Evolutionary conservation across 2,888 invertebrate species (phyloP), one percentile per base, ranked within the genome.

Genomic region (Iphiclides podalirius): DNA sequence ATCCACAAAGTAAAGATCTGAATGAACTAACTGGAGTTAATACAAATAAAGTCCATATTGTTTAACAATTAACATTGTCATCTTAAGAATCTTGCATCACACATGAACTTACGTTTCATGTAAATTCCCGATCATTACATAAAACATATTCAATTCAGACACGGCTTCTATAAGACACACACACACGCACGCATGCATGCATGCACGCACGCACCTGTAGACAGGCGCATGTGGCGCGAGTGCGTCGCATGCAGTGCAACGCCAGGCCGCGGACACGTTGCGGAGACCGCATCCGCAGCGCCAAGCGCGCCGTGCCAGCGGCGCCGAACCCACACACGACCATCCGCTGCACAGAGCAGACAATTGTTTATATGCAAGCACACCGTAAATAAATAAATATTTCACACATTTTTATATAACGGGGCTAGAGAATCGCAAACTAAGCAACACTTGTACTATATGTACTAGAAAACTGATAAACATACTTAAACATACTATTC

Each of bases 181-280:
- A 31, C 31, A 12, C 31, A 31, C 31, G n/a, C 31, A 11, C 31
- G n/a, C 11, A 8, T 12, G 31, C n/a, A 28, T 2, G 28, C 28
- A 28, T 9, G 28, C 28, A 6, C 28, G n/a, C 28, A 28, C n/a
- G n/a, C 28, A 14, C 83, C 81, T 87, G 77, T 81, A 89, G 47
- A 89, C 89, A 12, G 88, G 88, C 42, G 89, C 89, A 61, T 89
- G 88, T 1, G 81, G 85, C 47, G 88, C 89, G 59, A 89, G 73
- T 12, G 70, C 71, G 67, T 89, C 89, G 76, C 89, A 89, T 13
- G 88, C 88, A 23, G 87, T 81, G 63, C 89, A 89, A 37, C 89
- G 84, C 89, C 89, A 89, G 28, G 88, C 84, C 3, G 87, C 89
- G 1, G 89, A 89, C 63, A 86, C 83, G 80, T 88, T 89, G 57